Evolutionary conservation across 2,113 vertebrate genomes (phyloP).

Genomic region (Psophia crepitans): DNA sequence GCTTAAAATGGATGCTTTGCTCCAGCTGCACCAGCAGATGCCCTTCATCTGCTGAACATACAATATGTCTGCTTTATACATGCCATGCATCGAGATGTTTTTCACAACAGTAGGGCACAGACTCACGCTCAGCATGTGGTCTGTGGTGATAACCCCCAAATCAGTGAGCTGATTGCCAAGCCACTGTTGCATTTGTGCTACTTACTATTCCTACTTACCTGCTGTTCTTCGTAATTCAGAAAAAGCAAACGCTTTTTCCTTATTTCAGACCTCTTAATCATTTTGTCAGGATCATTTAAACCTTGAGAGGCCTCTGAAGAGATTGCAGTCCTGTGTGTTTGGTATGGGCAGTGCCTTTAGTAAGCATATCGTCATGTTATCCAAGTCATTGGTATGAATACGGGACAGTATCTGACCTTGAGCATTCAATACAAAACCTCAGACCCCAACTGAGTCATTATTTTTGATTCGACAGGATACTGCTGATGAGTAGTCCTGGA

Average conservation of each 20-base stretch:
- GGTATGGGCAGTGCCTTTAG: not conserved
- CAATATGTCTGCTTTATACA: not conserved
- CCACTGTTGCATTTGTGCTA: not conserved
- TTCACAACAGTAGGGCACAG: not conserved
- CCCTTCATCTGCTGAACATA: not conserved
- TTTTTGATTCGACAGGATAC: not conserved
- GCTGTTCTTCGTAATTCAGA: not conserved
- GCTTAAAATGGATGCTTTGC: not conserved
- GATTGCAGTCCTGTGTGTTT: not conserved
- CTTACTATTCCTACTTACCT: not conserved
- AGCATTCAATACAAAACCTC: not conserved
- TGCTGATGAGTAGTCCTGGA: not conserved
- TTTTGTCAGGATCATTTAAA: not conserved
- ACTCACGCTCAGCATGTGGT: not conserved
- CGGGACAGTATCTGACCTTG: not conserved
- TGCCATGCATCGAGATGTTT: not conserved
- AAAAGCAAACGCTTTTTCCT: not conserved
- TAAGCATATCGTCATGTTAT: rapidly evolving
- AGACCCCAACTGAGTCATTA: not conserved
- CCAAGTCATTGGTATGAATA: not conserved
- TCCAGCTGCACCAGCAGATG: not conserved
- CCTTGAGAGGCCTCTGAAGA: not conserved
- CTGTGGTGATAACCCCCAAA: not conserved
- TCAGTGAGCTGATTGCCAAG: not conserved
- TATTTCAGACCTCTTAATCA: not conserved